Evolutionary conservation across 2,113 vertebrate genomes (phyloP), one percentile per base, ranked within the genome.

Genomic region (Corythoichthys haematopterus): DNA sequence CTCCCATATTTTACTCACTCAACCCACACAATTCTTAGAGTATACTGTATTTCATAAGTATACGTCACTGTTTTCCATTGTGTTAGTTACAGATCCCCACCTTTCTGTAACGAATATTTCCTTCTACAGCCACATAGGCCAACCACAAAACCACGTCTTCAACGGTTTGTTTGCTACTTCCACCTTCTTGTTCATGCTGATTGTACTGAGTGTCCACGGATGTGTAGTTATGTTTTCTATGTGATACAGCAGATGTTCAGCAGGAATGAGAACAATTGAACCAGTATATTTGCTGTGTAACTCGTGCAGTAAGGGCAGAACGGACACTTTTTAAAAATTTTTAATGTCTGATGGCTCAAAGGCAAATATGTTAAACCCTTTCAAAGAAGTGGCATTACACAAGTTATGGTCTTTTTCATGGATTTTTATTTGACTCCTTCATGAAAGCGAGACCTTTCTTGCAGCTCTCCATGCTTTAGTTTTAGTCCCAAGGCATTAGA

Each of bases 81-180:
- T 65, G 48, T 6, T 16, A 63, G 59, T 72, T 65, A 6, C 63
- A 66, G 50, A 67, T 70, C 48, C 56, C 71, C 69, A 64, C 72
- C 66, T 86, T 88, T 87, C 87, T 91, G 91, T 93, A 96, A 97
- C 94, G 92, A 93, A 93, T 69, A 94, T 96, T 95, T 94, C 92
- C 94, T 93, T 93, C 92, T 92, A 69, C 89, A 84, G 91, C 95
- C 94, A 88, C 95, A 95, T 73, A 93, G 88, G 90, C 90, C 92
- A 92, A 91, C 91, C 94, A 88, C 86, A 85, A 77, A 96, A 96
- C 95, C 94, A 92, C 93, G 46, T 89, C 71, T 87, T 93, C 90
- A 98, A 98, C 96, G 92, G 95, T 90, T 92, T 83, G 84, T 93
- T 43, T 62, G 94, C 95, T 95, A 92, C 96, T 96, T 97, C 94